Base-by-base conservation (phyloP, 2,888 invertebrate genomes). In the Eupithecia centaureata region DNA sequence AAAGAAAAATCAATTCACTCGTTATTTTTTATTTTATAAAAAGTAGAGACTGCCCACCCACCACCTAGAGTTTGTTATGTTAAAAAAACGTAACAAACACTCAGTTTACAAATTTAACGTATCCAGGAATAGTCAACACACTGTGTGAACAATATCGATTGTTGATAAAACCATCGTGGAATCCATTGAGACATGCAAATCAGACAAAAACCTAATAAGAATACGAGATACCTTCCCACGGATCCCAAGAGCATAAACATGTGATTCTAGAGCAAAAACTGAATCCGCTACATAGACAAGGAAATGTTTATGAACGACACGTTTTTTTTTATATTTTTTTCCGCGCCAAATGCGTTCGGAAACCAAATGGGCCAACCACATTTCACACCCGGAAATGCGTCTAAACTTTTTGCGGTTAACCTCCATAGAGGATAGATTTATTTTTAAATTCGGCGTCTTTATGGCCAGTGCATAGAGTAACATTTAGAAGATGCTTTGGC, bases 311-410 rank as follows among this genome's bases (percentile, higher is more conserved):
- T 56, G 67, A 72, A 79, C 76, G 73, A 79, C 80, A 79, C 77
- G n/a, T n/a, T n/a, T n/a, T 75, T 79, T 78, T 79, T 82, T 82
- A 79, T 54, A 73, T 78, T 78, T 78, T 82, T 83, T 82, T 54
- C 58, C 71, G 61, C 76, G 77, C 83, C 84, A 86, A 88, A 89
- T 86, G 86, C 86, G 83, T 82, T 82, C 80, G 76, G 77, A 82
- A 85, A 86, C 86, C 85, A 86, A 91, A 90, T 87, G 88, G 83
- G 82, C 78, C 84, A 78, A 82, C 85, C 89, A 89, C 88, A 91
- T 90, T 91, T 91, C 86, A 91, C 89, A 89, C 89, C 89, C 88
- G 91, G 89, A 90, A 91, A 91, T 80, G 84, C 82, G 82, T 85
- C 82, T 71, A 80, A 83, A 82, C 78, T 87, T 89, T 90, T 90